Evolutionary conservation across 2,888 invertebrate genomes (phyloP).

Genomic region (Mythimna ferrago): DNA sequence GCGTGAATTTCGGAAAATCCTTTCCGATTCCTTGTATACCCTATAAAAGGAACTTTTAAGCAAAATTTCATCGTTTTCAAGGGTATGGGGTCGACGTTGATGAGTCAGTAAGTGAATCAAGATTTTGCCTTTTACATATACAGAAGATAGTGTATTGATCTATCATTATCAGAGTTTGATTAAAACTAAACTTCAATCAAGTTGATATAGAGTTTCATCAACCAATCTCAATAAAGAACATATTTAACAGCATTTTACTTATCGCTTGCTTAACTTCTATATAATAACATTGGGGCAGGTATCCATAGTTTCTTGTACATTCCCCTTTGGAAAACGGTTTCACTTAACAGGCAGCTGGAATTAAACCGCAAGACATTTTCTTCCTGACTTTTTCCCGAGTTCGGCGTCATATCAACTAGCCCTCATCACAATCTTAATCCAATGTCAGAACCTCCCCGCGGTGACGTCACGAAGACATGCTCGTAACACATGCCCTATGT

Average conservation of each 20-base stretch:
- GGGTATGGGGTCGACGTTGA: too few species aligned
- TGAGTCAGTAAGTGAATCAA: too few species aligned
- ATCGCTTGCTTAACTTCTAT: not conserved
- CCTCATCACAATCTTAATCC: conserved; percentile 26
- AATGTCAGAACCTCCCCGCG: conserved; percentile 41
- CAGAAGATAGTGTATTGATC: not conserved
- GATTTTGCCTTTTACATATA: too few species aligned
- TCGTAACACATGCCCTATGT: conserved; percentile 43
- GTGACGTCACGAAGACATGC: conserved; percentile 47
- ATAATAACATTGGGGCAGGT: not conserved
- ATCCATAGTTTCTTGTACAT: not conserved
- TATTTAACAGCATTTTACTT: not conserved
- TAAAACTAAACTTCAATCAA: not conserved
- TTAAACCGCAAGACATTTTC: not conserved
- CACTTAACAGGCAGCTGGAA: not conserved
- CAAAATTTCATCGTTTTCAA: too few species aligned
- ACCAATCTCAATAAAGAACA: not conserved
- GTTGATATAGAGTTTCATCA: not conserved
- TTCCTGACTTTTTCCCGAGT: not conserved
- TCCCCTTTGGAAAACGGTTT: not conserved
- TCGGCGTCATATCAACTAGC: not conserved
- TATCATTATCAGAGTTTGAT: not conserved
- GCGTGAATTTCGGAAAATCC: too few species aligned
- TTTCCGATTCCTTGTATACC: too few species aligned
- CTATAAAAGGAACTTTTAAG: too few species aligned